Base-by-base conservation (phyloP, 1,140 invertebrate species). In the Proales similis region DNA sequence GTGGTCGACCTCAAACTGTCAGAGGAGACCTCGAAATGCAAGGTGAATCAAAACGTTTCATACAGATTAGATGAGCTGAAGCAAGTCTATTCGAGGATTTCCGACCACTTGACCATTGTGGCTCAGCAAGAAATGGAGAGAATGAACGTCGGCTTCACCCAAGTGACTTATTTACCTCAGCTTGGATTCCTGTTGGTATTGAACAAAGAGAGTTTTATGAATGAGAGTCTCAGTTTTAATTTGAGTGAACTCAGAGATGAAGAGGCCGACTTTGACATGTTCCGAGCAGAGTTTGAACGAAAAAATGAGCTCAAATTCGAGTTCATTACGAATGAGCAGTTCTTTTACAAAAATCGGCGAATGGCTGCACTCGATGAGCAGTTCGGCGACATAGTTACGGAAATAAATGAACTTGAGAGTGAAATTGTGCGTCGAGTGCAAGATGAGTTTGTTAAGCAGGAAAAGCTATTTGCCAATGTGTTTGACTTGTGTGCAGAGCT, bases 81-180 rank as follows among this genome's bases (percentile, higher is more conserved):
- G 60, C 65, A 70, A 32, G 71, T 68, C 4, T 78, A 74, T 47
- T 72, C 72, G 68, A 70, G 72, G 2, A 65, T 78, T 24, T 74
- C 77, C n/a, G 70, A 75, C 62, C 73, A 75, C 45, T 76, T 77
- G 72, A 82, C 81, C 4, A 77, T 79, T 48, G 81, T 84, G n/a
- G 84, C 83, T 2, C 70, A 79, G 63, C 76, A 82, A 66, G 85
- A 88, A 69, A 72, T 87, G 63, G 69, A 81, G 33, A 77, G 81
- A 45, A 43, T 71, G 7, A 80, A 79, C 65, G 77, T 88, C 17
- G 73, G 81, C n/a, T 78, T 82, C 65, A 88, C 85, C 69, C 81
- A 80, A 39, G 82, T 88, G 69, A 73, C 85, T 48, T 89, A 87
- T 73, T 78, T 88, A 65, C 86, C 86, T 43, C 73, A 77, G 67